These are phyloP conservation scores for Drosophila pectinifera DNA, from an alignment of 1,140 invertebrate species.

Conservation along the genomic window DNA sequence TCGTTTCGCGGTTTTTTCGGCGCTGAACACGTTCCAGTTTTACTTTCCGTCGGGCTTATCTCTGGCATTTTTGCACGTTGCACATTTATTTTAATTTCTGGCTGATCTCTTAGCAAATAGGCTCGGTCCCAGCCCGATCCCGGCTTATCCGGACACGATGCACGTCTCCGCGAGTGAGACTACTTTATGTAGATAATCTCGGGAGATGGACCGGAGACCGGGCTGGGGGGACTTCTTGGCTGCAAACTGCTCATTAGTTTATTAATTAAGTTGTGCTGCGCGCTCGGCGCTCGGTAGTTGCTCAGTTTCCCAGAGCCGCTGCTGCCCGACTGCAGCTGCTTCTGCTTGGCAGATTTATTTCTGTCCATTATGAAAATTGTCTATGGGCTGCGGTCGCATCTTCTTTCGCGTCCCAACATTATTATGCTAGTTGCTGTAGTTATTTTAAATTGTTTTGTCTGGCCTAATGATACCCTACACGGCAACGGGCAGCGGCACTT, in stretches of 20 bases:
- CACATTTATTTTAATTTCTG: conserved; percentile 77
- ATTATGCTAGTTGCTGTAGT: conserved; percentile 81
- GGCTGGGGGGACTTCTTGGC: conserved; percentile 29
- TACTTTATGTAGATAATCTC: conserved; percentile 65
- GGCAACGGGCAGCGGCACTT: conserved; percentile 70
- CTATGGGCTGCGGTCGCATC: conserved; percentile 52
- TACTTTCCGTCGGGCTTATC: conserved; percentile 50
- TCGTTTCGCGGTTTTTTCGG: conserved; percentile 24
- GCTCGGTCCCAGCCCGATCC: conserved; percentile 30
- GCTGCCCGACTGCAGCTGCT: conserved; percentile 7
- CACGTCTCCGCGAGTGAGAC: conserved; percentile 26
- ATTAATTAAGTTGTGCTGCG: conserved; percentile 79
- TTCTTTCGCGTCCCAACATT: conserved; percentile 66
- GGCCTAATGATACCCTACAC: conserved; percentile 78
- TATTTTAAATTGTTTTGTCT: conserved; percentile 82
- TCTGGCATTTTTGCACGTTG: conserved; percentile 74
- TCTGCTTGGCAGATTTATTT: conserved; percentile 74
- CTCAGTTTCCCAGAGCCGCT: conserved; percentile 55
- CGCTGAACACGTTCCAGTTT: conserved; percentile 60
- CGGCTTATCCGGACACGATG: conserved; percentile 31
- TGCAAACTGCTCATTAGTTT: conserved; percentile 83
- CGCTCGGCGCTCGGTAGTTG: conserved; percentile 33
- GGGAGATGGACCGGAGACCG: conserved; percentile 12
- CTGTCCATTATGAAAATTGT: conserved; percentile 81
- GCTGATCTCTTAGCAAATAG: conserved; percentile 70